A percentile compares a stretch with the other conserved stretches of the same genome.
phyloP scores from a whole-genome alignment of 2,113 vertebrate species.

The Heterochromis multidens region DNA sequence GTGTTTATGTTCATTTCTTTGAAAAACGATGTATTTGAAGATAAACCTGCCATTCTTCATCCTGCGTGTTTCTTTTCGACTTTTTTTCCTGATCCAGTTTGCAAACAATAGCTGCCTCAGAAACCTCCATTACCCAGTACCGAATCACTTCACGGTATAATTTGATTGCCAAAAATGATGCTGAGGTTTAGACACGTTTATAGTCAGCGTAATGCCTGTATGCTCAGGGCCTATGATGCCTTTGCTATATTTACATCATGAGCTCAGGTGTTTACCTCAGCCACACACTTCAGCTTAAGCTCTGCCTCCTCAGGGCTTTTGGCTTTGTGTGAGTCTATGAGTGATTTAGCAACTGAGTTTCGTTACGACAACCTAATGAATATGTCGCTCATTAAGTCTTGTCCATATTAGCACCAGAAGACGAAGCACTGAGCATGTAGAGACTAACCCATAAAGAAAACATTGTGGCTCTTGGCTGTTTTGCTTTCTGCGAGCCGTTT shows the following conservation, averaged over 20 bases:
- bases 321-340: background rate
- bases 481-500: constrained; percentile 10
- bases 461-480: background rate
- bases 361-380: background rate
- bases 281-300: constrained; percentile 28
- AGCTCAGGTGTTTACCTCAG: constrained; percentile 57
- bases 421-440: background rate
- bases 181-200: constrained; percentile 20
- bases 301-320: background rate
- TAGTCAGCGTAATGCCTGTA: background rate
- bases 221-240: background rate
- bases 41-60: constrained; percentile 39
- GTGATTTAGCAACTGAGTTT: background rate
- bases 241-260: constrained; percentile 48
- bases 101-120: constrained; percentile 6
- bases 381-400: background rate
- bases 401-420: background rate
- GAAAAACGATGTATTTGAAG: constrained; percentile 28
- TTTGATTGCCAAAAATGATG: constrained; percentile 38
- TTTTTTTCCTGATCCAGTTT: background rate
- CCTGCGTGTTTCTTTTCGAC: background rate
- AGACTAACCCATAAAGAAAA: background rate
- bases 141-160: constrained; percentile 1
- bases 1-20: constrained; percentile 5
- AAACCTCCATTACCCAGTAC: background rate